Evolutionary conservation across 2,888 invertebrate genomes (phyloP).

Genomic region (Liposcelis brunnea): DNA sequence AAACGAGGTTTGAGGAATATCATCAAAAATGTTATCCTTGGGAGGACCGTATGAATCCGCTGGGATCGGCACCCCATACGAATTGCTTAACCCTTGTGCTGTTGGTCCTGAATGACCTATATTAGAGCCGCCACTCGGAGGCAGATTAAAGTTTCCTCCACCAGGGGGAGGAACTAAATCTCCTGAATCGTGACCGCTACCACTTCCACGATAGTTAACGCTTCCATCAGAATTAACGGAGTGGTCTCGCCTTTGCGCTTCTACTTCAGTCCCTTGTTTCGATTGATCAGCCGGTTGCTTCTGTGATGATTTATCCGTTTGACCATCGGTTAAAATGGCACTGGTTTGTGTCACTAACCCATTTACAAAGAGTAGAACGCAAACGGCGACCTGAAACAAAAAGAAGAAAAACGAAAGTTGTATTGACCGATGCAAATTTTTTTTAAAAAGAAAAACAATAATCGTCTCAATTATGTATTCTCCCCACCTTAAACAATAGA

Average conservation of each 20-base stretch:
- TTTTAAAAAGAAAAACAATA: too few species aligned
- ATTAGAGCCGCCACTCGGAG: not conserved
- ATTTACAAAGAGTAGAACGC: not conserved
- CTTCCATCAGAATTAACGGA: slow-evolving; percentile 1
- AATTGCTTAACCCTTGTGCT: slow-evolving; percentile 11
- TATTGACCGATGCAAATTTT: too few species aligned
- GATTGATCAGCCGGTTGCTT: not conserved
- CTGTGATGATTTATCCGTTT: not conserved
- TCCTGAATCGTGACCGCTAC: slow-evolving; percentile 16
- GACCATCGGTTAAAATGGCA: not conserved
- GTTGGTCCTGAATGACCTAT: not conserved
- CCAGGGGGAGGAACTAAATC: slow-evolving; percentile 13
- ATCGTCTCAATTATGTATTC: too few species aligned
- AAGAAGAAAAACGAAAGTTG: slow-evolving; percentile 3
- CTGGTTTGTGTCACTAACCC: not conserved
- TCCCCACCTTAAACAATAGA: too few species aligned
- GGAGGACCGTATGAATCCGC: slow-evolving; percentile 21
- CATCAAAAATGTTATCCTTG: slow-evolving; percentile 10
- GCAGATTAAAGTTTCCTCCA: slow-evolving; percentile 4
- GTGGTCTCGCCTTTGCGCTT: slow-evolving; percentile 2
- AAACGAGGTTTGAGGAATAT: too few species aligned
- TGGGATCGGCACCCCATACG: slow-evolving; percentile 16
- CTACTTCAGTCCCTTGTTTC: not conserved
- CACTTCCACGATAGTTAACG: slow-evolving; percentile 15
- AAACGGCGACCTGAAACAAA: slow-evolving; percentile 15